These are phyloP conservation scores for Mionectes olivaceus DNA, from an alignment of 2,797 vertebrate genomes.

Conservation along the genomic window DNA sequence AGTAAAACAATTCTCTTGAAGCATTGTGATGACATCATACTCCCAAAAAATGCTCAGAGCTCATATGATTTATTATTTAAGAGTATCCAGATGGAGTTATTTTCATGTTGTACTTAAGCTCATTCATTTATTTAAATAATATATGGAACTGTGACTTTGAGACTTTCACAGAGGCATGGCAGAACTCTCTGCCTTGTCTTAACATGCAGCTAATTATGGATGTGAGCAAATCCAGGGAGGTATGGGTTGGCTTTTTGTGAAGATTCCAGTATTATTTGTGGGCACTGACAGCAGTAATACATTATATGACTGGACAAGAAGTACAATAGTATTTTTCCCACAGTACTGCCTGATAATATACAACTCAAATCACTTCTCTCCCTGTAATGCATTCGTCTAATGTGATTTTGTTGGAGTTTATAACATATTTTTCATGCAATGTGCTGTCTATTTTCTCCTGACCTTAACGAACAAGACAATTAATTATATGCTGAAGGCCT, in stretches of 20 bases:
- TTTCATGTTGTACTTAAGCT: not conserved
- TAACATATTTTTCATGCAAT: not conserved
- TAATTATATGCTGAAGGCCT: not conserved
- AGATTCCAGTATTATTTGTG: not conserved
- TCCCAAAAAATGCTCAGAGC: not conserved
- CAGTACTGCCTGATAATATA: not conserved
- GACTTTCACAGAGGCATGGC: not conserved
- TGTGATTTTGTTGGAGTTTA: not conserved
- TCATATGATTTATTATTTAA: not conserved
- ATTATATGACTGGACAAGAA: not conserved
- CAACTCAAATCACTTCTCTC: not conserved
- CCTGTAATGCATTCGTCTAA: not conserved
- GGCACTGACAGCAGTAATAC: not conserved
- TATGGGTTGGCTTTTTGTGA: not conserved
- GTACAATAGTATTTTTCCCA: not conserved
- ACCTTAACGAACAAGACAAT: not conserved
- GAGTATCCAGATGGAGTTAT: not conserved
- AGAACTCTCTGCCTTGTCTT: not conserved
- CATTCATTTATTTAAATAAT: not conserved
- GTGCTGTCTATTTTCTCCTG: not conserved
- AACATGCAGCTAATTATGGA: not conserved
- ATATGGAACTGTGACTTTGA: not conserved
- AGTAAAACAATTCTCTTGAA: constrained; percentile 27
- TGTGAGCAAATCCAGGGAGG: not conserved
- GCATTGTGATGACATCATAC: not conserved